phyloP scores from a whole-genome alignment of 2,888 invertebrate genomes.

The Cotesia congregata region DNA sequence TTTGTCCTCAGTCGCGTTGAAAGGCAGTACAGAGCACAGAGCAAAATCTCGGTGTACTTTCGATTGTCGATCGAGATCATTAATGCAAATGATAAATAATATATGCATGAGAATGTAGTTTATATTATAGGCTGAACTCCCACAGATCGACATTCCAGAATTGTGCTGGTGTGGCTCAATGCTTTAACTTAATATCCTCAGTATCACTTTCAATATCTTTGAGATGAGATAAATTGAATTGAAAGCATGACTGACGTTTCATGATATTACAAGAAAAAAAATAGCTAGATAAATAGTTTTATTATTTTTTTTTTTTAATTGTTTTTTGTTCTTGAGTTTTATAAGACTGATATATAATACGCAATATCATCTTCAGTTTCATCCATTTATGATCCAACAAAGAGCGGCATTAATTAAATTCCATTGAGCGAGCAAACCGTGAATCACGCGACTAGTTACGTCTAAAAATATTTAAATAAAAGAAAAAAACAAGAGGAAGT shows the following conservation, averaged over 20 bases:
- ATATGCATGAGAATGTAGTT: neutral
- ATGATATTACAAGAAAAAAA: neutral
- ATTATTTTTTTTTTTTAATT: neutral
- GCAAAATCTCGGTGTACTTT: neutral
- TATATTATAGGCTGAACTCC: neutral
- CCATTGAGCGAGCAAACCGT: constrained; percentile 41
- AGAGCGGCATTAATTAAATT: constrained; percentile 27
- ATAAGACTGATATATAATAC: constrained; percentile 1
- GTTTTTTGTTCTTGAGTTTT: neutral
- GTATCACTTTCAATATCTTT: constrained; percentile 6
- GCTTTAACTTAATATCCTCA: neutral
- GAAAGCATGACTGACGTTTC: neutral
- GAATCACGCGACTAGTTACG: constrained; percentile 30
- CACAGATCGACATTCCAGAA: constrained; percentile 4
- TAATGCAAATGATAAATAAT: neutral
- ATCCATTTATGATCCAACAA: constrained; percentile 7
- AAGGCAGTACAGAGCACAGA: neutral
- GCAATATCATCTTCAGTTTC: constrained; percentile 6
- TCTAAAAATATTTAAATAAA: neutral
- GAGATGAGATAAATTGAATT: neutral
- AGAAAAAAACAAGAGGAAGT: constrained; percentile 6
- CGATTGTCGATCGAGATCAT: neutral
- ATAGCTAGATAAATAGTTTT: neutral
- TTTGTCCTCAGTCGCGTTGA: neutral
- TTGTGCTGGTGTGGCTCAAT: neutral